Evolutionary conservation across 2,888 invertebrate species (phyloP), one percentile per base, ranked within the genome.

Genomic region (Omphaloscelis lunosa): DNA sequence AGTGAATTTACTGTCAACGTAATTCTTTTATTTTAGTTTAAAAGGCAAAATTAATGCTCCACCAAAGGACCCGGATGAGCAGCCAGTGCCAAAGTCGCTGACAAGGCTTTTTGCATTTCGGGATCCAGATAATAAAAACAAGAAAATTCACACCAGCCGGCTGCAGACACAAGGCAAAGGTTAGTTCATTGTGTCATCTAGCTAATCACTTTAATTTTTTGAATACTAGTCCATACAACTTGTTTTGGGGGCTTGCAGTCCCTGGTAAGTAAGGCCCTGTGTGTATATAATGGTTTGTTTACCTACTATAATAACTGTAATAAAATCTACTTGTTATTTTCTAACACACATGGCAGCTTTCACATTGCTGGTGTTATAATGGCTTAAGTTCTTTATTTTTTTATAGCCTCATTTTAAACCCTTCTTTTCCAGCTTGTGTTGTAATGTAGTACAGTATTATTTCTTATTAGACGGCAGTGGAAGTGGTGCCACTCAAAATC

Each of bases 21-120:
- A 5, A 34, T 62, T 48, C 1, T 73, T 82, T 77, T 48, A 61
- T 94, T 95, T 80, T 90, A 98, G 98, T 88, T 93, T 98, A 88
- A 97, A 97, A 91, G 96, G 97, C 56, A 98, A 98, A 93, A 98
- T 98, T 77, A 98, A 98, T 93, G 97, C 97, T 73, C 98, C 98
- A 0, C 98, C 98, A 0, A 95, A 95, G 61, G 97, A 98, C 88
- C 96, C 97, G 3, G 97, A 98, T 84, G 97, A 98, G 6, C 98
- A 98, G 92, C 97, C 97, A n/a, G 93, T 98, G 48, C 98, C 98
- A 0, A 97, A 97, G 83, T 98, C 98, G 83, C 94, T 98, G n/a
- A 95, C 96, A 51, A 96, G 97, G 68, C 94, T 98, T 68, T 97
- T 98, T 78, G 93, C 92, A 2, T 90, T 94, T 86, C 89, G 93